Evolutionary conservation across 2,888 invertebrate species (phyloP), one percentile per base, ranked within the genome.

Genomic region (Trichogramma dendrolimi): DNA sequence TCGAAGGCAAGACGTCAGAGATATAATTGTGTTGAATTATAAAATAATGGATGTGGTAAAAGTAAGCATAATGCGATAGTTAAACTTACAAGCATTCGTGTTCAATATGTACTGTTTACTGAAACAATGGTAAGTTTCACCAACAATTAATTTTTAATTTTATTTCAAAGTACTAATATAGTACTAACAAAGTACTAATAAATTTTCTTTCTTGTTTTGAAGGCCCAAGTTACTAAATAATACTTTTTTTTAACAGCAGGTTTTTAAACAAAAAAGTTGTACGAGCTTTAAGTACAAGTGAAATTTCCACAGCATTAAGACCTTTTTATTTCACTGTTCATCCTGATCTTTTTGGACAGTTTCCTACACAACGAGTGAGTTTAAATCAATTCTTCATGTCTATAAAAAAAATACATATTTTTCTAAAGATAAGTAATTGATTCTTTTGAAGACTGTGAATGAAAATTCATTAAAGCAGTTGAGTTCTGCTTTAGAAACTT

Each of bases 291-390:
- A 92, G 88, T 72, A 87, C 88, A 63, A 89, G 90, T 41, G 94
- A 96, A 83, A 86, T 95, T 27, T 90, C 95, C 0, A 90, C 94
- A 39, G 96, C 96, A 1, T 81, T 96, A 52, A 84, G 96, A 64
- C 96, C 96, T 5, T 96, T 96, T 80, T 96, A 95, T 80, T 96
- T 96, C 78, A 89, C 89, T 62, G 96, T 96, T 4, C 96, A 96
- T 83, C 96, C 96, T 8, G 96, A 96, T 82, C 84, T 96, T 52
- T 96, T 96, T 83, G 94, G 94, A 58, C 89, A 91, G 80, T 88
- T 90, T 83, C 96, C 96, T 44, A 87, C 86, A 74, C 92, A 96
- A 82, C 86, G 92, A 79, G 94, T 93, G 82, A 81, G 80, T 72
- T 64, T 44, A 14, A 52, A 44, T 40, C 55, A 39, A 39, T 53